Evolutionary conservation across 2,797 vertebrate species (phyloP).

Genomic region (Lepilemur septentrionalis): DNA sequence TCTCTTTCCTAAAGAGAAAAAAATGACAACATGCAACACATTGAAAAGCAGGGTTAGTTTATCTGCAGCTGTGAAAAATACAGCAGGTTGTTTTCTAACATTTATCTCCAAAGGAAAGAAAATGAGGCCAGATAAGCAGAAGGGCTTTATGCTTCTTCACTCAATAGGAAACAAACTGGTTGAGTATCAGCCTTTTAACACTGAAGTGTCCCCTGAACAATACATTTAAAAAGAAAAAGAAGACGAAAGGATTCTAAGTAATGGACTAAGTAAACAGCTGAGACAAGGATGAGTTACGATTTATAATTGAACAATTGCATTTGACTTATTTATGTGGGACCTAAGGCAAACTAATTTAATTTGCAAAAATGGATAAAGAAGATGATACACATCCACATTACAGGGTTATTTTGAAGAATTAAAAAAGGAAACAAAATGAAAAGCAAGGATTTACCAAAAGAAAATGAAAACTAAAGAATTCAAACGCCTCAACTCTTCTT

Average conservation of each 20-base stretch:
- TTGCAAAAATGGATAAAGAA: slow-evolving; percentile 37
- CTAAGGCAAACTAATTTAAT: slow-evolving; percentile 22
- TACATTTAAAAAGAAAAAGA: not conserved
- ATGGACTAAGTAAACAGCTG: not conserved
- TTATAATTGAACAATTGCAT: slow-evolving; percentile 15
- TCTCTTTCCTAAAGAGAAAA: slow-evolving; percentile 8
- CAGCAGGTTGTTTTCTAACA: not conserved
- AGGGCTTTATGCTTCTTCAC: not conserved
- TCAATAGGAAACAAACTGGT: slow-evolving; percentile 6
- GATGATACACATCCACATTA: not conserved
- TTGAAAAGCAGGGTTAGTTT: slow-evolving; percentile 39
- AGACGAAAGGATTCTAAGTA: not conserved
- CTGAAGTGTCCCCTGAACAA: not conserved
- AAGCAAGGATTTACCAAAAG: slow-evolving; percentile 38
- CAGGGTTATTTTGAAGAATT: not conserved
- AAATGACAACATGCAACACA: not conserved
- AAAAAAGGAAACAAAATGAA: not conserved
- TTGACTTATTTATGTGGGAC: slow-evolving; percentile 39
- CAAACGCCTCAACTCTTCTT: not conserved
- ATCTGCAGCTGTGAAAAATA: slow-evolving; percentile 41
- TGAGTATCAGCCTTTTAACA: slow-evolving; percentile 5
- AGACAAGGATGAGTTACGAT: not conserved
- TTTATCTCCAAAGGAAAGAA: slow-evolving; percentile 23
- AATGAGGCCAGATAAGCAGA: slow-evolving; percentile 34
- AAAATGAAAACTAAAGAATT: slow-evolving; percentile 10